Percentiles rank a stretch among this genome's conserved stretches.
Conservation (phyloP, 1,140 invertebrate genomes). For the Nylanderia fulva region DNA sequence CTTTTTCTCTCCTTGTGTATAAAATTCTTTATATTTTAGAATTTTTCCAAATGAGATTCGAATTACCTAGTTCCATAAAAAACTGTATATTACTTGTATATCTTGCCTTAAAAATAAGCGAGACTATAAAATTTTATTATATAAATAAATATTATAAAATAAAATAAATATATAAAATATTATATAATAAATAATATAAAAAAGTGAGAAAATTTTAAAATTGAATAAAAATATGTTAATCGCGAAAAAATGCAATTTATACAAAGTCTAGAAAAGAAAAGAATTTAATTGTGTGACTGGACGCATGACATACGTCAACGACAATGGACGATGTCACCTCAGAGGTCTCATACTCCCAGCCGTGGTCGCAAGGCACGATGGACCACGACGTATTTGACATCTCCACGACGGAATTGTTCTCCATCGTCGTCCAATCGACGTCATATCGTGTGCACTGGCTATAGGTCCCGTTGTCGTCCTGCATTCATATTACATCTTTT, state of each 20-base stretch:
- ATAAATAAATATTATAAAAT: too few species aligned
- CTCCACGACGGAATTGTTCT: slow-evolving; percentile 81
- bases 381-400: slow-evolving; percentile 87
- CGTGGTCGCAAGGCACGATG: slow-evolving; percentile 89
- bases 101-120: background rate
- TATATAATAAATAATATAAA: too few species aligned
- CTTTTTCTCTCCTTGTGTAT: background rate
- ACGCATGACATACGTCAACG: slow-evolving; percentile 90
- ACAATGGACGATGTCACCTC: slow-evolving; percentile 92
- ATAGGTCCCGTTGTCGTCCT: slow-evolving; percentile 84
- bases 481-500: slow-evolving; percentile 53
- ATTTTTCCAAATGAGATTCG: background rate
- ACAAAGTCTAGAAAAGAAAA: background rate
- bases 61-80: background rate
- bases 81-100: background rate
- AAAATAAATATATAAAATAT: too few species aligned
- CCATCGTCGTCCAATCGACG: slow-evolving; percentile 89
- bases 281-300: background rate
- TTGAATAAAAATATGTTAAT: too few species aligned
- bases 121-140: too few species aligned
- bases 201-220: too few species aligned
- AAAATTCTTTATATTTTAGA: background rate
- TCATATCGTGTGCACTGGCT: slow-evolving; percentile 89
- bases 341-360: slow-evolving; percentile 92
- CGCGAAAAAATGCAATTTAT: background rate